Evolutionary conservation across 2,888 invertebrate genomes (phyloP).

Genomic region (Tetrapedia diversipes): DNA sequence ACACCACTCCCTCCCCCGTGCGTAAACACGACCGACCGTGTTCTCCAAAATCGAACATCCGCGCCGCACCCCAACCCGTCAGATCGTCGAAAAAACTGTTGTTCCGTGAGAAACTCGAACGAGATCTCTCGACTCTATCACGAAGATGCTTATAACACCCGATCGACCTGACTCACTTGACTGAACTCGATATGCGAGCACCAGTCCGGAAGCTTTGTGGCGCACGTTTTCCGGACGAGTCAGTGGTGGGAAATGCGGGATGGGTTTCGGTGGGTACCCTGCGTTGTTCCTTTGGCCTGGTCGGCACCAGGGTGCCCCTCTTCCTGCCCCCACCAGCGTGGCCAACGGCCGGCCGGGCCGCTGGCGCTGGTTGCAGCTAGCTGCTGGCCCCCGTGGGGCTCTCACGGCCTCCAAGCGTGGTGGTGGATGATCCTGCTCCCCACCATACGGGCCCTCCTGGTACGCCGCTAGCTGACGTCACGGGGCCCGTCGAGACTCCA

Average conservation of each 20-base stretch:
- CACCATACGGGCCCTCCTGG: constrained; percentile 59
- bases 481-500: constrained; percentile 65
- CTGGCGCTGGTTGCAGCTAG: constrained; percentile 74
- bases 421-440: constrained; percentile 68
- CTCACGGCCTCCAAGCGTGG: constrained; percentile 79
- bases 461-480: constrained; percentile 75
- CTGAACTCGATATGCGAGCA: constrained; percentile 65
- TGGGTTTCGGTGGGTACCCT: constrained; percentile 69
- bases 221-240: constrained; percentile 75
- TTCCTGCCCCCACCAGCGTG: constrained; percentile 70
- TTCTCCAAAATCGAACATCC: constrained; percentile 5
- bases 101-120: not conserved
- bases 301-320: constrained; percentile 69
- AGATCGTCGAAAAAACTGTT: not conserved
- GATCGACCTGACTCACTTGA: constrained; percentile 67
- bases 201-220: constrained; percentile 66
- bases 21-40: not conserved
- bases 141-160: constrained; percentile 19
- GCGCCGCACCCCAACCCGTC: not conserved
- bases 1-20: not conserved
- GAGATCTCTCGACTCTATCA: not conserved
- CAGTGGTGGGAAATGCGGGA: constrained; percentile 74
- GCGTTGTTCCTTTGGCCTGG: constrained; percentile 63
- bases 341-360: constrained; percentile 74
- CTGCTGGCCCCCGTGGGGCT: constrained; percentile 67